These are phyloP conservation scores for Neoaliturus tenellus DNA, from an alignment of 2,888 invertebrate species.

Conservation along the genomic window DNA sequence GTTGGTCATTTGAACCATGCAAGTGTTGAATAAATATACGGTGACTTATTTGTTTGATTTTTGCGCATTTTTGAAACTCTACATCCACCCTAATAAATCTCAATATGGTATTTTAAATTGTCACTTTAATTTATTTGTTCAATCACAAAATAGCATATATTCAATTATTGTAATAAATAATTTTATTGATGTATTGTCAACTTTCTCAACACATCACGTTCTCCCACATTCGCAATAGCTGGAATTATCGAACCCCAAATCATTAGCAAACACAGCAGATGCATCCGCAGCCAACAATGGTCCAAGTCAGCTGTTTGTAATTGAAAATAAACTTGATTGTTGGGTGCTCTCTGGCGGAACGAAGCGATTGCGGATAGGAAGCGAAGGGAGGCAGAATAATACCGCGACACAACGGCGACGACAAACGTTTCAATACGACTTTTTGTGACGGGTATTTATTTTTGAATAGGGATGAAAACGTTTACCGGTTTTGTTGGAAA, in stretches of 20 bases:
- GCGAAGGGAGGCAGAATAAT: slow-evolving; percentile 26
- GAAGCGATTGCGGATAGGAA: slow-evolving; percentile 21
- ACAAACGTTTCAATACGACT: not conserved
- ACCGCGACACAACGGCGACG: not conserved
- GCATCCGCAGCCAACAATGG: slow-evolving; percentile 14
- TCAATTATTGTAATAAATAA: too few species aligned
- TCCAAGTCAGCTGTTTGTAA: slow-evolving; percentile 41
- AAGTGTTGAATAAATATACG: too few species aligned
- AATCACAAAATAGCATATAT: too few species aligned
- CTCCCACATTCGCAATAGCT: not conserved
- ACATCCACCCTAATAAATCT: too few species aligned
- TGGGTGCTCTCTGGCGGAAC: not conserved
- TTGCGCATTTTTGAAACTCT: too few species aligned
- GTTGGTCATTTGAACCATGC: too few species aligned
- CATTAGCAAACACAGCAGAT: not conserved
- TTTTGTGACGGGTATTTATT: not conserved
- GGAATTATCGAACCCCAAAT: not conserved
- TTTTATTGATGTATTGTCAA: too few species aligned
- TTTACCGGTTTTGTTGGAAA: not conserved
- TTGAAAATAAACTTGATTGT: slow-evolving; percentile 40
- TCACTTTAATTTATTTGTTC: too few species aligned
- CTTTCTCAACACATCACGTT: not conserved
- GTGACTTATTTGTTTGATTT: too few species aligned
- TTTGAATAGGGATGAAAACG: not conserved
- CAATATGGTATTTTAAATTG: too few species aligned